Base-by-base conservation (phyloP, 2,113 vertebrate genomes). In the Tupaia chinensis region DNA sequence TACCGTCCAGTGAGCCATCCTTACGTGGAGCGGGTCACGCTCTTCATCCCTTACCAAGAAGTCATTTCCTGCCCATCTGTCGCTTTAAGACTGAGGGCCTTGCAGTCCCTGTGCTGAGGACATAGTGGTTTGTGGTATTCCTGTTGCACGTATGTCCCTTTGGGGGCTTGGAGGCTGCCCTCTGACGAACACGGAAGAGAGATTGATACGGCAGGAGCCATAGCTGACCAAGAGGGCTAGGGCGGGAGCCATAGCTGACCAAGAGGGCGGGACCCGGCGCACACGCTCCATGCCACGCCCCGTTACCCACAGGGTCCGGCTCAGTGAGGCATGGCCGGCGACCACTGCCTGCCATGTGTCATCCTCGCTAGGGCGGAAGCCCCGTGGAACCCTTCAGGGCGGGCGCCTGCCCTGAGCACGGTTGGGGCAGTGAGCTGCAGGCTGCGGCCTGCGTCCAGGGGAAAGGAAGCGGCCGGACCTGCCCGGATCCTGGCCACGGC, bases 131-230 rank as follows among this genome's bases (percentile, higher is more conserved):
- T 74, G 53, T 91, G 91, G 68, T 95, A 54, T 85, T 89, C 96
- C 72, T 27, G 87, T 94, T 96, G 95, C 97, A 63, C 95, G 95
- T 96, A 87, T 93, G 91, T 95, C 89, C 89, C 72, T 63, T 87
- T 76, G 83, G 94, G 91, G 87, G 74, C 4, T 76, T 34, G 32
- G 89, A 70, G 72, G 14, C 87, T 92, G 89, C 93, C 89, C 70
- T 93, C 81, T 91, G 93, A 94, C 89, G 91, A 89, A 95, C 58
- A 85, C 91, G 92, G 61, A 91, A 79, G 79, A 92, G 89, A 97
- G 83, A 89, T 69, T 73, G 94, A 96, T 94, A n/a, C 20, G 84
- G 93, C 56, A 27, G 69, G n/a, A n/a, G n/a, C n/a, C n/a, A n/a
- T n/a, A n/a, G n/a, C n/a, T n/a, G n/a, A n/a, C n/a, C n/a, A n/a